Conservation (phyloP, 2,797 vertebrate species). For the Sebastes variabilis region DNA sequence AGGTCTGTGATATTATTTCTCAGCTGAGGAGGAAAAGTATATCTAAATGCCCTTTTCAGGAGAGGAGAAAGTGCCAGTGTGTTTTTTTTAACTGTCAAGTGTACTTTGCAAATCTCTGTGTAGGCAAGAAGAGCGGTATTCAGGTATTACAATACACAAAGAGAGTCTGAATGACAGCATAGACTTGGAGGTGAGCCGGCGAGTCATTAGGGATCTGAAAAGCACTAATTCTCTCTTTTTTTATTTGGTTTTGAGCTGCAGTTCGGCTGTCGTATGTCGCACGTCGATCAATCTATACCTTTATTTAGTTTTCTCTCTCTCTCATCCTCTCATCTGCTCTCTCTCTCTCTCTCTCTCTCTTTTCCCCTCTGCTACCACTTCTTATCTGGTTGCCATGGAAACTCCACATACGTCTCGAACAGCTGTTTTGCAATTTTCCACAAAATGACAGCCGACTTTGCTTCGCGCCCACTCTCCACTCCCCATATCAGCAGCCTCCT, state of each 20-base stretch:
- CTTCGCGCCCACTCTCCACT: conserved; percentile 11
- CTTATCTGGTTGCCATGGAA: conserved; percentile 77
- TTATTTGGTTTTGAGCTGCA: background rate
- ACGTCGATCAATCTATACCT: background rate
- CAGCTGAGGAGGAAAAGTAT: background rate
- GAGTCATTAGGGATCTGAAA: background rate
- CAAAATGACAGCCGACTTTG: conserved; percentile 59
- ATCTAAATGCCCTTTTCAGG: background rate
- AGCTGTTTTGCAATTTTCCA: conserved; percentile 77
- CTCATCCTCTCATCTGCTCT: background rate
- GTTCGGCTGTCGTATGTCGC: background rate
- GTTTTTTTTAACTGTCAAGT: background rate
- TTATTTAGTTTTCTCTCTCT: conserved; percentile 21
- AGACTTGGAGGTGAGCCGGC: background rate
- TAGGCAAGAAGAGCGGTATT: background rate
- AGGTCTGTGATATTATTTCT: background rate
- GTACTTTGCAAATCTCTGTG: background rate
- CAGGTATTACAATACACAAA: background rate
- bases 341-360: background rate
- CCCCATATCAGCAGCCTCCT: conserved; percentile 3
- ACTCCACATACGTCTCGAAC: conserved; percentile 75
- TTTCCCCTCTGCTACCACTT: conserved; percentile 19
- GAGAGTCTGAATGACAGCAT: background rate
- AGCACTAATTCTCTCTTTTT: background rate
- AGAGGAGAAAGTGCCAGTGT: background rate